These are phyloP conservation scores for Exaiptasia diaphana DNA, from an alignment of 64 coral and sea anemone genomes.

Conservation along the genomic window DNA sequence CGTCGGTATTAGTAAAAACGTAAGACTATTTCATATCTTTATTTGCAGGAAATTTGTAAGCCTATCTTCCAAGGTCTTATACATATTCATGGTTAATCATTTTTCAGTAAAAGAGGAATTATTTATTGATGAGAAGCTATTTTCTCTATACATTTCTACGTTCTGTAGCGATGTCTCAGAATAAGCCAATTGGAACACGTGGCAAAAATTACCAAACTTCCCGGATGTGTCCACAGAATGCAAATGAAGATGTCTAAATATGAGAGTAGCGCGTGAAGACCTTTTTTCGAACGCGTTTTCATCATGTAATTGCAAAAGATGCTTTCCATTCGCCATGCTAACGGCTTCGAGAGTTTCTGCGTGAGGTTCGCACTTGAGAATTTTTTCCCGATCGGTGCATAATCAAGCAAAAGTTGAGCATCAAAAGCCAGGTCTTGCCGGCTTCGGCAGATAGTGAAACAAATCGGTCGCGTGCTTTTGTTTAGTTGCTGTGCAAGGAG, in stretches of 20 bases:
- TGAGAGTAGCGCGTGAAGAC: not conserved
- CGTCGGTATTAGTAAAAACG: too few species aligned
- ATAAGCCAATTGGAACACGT: conserved; percentile 93
- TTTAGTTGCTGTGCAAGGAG: not conserved
- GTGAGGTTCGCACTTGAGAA: not conserved
- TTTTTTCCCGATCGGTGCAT: not conserved
- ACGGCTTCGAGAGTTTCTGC: not conserved
- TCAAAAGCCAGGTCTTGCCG: not conserved
- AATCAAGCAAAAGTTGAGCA: not conserved
- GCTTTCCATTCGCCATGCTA: not conserved
- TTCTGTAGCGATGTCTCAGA: too few species aligned
- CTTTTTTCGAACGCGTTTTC: not conserved
- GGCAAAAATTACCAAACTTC: conserved; percentile 54
- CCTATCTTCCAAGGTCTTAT: too few species aligned
- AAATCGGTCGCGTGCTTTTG: conserved; percentile 1
- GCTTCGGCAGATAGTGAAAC: not conserved
- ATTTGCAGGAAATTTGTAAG: too few species aligned
- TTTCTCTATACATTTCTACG: not conserved
- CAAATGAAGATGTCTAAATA: not conserved
- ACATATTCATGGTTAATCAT: too few species aligned
- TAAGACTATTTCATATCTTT: too few species aligned
- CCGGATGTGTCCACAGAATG: conserved; percentile 79
- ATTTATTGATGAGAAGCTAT: not conserved
- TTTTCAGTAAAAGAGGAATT: not conserved
- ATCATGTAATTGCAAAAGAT: conserved; percentile 5